Base-by-base conservation (phyloP, 1,140 invertebrate genomes). In the Aphidius ervi region DNA sequence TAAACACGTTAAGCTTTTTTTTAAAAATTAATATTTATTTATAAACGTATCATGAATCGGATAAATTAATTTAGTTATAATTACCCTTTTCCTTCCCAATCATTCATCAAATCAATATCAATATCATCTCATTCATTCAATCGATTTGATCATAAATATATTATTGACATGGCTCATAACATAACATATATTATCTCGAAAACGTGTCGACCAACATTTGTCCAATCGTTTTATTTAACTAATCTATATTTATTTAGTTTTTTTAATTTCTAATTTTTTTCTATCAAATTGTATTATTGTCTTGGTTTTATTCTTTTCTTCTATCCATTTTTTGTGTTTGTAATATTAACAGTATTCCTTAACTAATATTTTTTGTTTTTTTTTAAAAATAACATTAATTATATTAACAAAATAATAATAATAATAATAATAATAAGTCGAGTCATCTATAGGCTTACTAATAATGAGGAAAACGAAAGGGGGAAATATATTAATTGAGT, bases 91-190 rank as follows among this genome's bases (percentile, higher is more conserved):
- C 10, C 2, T 60, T 59, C 45, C 45, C 10, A 20, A 45, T 64
- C 45, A 59, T 56, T 43, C 52, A 41, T 65, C 39, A 43, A 50
- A 41, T 16, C 43, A 31, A 4, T 57, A 41, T 16, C 43, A 31
- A 4, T 57, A 8, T 67, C 48, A 56, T 50, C 53, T 55, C 46
- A 46, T 64, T 68, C 53, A 60, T 64, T 69, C 46, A 46, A 55
- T 63, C 62, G 58, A 50, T 20, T 54, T 41, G 39, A 5, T 41
- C 16, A 10, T 54, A 54, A 16, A 41, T 46, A 9, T 46, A 46
- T 16, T 16, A 16, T n/a, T 46, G 7, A 31, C 23, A 31, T 31
- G 1, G 4, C 4, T 31, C 23, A 31, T 31, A 31, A 31, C 23
- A 31, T 31, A 31, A 31, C 23, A 31, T 31, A 31, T 3, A 31